phyloP scores from a whole-genome alignment of 2,888 invertebrate species.

The Rosalia funebris region DNA sequence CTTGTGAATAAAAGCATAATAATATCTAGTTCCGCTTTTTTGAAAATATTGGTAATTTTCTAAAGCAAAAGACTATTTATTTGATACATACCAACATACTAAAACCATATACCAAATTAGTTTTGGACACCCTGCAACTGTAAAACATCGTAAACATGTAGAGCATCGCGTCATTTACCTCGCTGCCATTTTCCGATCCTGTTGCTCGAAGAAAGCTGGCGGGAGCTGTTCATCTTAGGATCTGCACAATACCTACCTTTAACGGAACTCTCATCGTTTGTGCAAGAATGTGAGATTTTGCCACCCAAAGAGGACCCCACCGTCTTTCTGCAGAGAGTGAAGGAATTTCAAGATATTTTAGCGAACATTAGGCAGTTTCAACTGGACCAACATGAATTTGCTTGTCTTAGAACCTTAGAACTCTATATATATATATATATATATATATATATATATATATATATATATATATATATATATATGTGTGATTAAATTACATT shows the following conservation, averaged over 20 bases:
- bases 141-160: too few species aligned
- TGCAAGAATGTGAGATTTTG: conserved; percentile 31
- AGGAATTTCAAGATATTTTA: conserved; percentile 78
- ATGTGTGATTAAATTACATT: too few species aligned
- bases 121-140: too few species aligned
- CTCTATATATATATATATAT: too few species aligned
- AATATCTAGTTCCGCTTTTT: too few species aligned
- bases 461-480: too few species aligned
- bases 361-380: conserved; percentile 76
- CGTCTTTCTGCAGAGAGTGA: conserved; percentile 69
- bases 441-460: too few species aligned
- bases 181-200: neutral
- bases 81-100: too few species aligned
- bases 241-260: neutral
- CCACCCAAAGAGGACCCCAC: conserved; percentile 34
- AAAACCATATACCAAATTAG: too few species aligned
- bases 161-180: neutral
- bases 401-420: conserved; percentile 84
- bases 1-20: too few species aligned
- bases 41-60: too few species aligned
- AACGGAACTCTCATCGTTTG: neutral
- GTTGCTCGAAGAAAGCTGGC: neutral
- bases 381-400: conserved; percentile 85
- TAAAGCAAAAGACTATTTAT: too few species aligned
- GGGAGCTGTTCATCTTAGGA: neutral